These are phyloP conservation scores for Melinaea marsaeus DNA, from an alignment of 2,888 invertebrate species.

Conservation along the genomic window DNA sequence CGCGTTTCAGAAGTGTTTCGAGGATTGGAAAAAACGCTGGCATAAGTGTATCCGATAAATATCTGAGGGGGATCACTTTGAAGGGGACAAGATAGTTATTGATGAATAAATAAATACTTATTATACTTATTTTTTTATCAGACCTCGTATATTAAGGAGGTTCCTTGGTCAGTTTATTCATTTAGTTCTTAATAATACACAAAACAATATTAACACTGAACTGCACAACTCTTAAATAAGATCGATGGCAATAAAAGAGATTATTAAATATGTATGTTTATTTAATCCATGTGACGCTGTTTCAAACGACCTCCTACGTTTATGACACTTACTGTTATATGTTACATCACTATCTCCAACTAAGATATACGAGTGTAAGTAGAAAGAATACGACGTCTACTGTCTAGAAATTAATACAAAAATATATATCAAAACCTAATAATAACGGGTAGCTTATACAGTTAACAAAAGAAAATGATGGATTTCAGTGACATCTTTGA, in stretches of 20 bases:
- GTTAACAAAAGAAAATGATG: conserved; percentile 10
- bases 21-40: too few species aligned
- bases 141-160: too few species aligned
- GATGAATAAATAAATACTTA: too few species aligned
- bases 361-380: too few species aligned
- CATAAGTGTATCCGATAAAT: too few species aligned
- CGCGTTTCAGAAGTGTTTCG: too few species aligned
- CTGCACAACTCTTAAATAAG: background rate
- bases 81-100: too few species aligned
- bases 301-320: conserved; percentile 1
- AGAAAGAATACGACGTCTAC: too few species aligned
- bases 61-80: too few species aligned
- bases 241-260: conserved; percentile 1
- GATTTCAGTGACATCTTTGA: conserved; percentile 14
- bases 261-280: background rate
- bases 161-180: background rate
- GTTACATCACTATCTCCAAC: background rate
- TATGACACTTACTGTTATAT: background rate
- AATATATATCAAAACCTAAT: too few species aligned
- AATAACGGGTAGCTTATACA: background rate
- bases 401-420: too few species aligned
- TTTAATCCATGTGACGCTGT: background rate
- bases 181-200: background rate
- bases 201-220: background rate
- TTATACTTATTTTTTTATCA: too few species aligned